Evolutionary conservation across 2,888 invertebrate species (phyloP), one percentile per base, ranked within the genome.

Genomic region (Aleiodes leptofemur): DNA sequence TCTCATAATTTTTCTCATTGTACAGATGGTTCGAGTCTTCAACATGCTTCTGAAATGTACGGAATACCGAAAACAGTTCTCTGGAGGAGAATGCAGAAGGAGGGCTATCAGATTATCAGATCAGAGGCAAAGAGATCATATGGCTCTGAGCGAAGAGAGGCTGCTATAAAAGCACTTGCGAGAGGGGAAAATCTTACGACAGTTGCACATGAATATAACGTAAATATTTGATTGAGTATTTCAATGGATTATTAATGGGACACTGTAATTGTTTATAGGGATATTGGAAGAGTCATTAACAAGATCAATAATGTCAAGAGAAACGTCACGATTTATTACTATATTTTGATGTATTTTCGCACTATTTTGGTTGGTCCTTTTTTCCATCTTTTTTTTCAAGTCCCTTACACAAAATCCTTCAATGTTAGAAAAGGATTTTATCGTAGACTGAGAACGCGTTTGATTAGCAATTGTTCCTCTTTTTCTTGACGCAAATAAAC

Each of bases 21-120:
- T 11, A 6, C 9, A 90, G 90, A 81, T 57, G 90, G 90, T 68
- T 86, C 89, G 38, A 90, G 90, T 77, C 81, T 90, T 50, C 89
- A 90, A 77, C 87, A 88, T 69, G 90, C 90, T 43, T 86, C 90
- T 16, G 89, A 89, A 76, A 85, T 86, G 82, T 90, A 84, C 78
- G 85, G 86, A 53, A 90, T 90, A 77, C 90, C 90, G 13, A 90
- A 90, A 84, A 90, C 90, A 23, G 90, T 90, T 13, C 83, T 90
- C 23, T 90, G 90, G 90, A 83, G 90, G 71, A 83, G 90, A 77
- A 89, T 90, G 76, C 89, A 89, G 74, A 90, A 90, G 78, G 89
- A 89, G 76, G 87, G 88, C 0, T 86, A 84, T 80, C 83, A 85
- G 70, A 84, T 85, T 66, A 74, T 85, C 13, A 84, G 88, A 61